Evolutionary conservation across 2,888 invertebrate species (phyloP).

Genomic region (Temnothorax ravouxi): DNA sequence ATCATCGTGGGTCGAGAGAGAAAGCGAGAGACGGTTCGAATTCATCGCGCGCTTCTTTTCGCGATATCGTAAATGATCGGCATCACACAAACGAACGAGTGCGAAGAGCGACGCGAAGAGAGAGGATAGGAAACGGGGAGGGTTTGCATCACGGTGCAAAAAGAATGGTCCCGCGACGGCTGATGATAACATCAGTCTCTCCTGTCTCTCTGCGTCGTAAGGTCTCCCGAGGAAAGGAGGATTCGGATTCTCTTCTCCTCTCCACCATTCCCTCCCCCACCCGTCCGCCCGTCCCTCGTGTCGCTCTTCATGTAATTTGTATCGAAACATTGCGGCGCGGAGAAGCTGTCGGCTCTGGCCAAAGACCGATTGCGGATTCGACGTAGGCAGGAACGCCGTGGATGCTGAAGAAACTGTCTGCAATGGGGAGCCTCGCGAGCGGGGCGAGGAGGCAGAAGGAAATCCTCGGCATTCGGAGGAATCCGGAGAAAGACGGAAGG

Average conservation of each 20-base stretch:
- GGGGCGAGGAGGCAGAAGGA: constrained; percentile 69
- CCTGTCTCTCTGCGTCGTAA: constrained; percentile 64
- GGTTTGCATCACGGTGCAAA: constrained; percentile 70
- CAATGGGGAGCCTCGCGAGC: constrained; percentile 59
- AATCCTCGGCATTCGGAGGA: constrained; percentile 61
- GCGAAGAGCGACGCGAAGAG: constrained; percentile 47
- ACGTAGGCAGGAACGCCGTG: constrained; percentile 66
- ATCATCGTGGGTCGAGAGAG: constrained; percentile 1
- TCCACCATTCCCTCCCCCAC: constrained; percentile 53
- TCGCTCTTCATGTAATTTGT: constrained; percentile 85
- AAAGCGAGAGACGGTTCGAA: neutral
- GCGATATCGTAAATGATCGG: constrained; percentile 49
- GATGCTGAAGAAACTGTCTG: constrained; percentile 70
- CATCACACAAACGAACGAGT: constrained; percentile 50
- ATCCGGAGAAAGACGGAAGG: constrained; percentile 70
- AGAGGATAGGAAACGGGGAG: constrained; percentile 66
- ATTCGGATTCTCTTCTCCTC: constrained; percentile 22
- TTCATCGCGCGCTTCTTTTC: constrained; percentile 35
- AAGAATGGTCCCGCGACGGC: constrained; percentile 73
- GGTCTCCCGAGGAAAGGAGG: constrained; percentile 42
- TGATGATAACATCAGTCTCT: constrained; percentile 84
- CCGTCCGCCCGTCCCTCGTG: constrained; percentile 62
- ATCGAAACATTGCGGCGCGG: constrained; percentile 83
- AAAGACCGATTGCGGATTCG: constrained; percentile 81
- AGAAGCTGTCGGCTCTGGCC: constrained; percentile 80